A percentile compares a stretch with the other conserved stretches of the same genome.
phyloP scores from a whole-genome alignment of 2,797 vertebrate genomes.

The Anguilla megastoma region DNA sequence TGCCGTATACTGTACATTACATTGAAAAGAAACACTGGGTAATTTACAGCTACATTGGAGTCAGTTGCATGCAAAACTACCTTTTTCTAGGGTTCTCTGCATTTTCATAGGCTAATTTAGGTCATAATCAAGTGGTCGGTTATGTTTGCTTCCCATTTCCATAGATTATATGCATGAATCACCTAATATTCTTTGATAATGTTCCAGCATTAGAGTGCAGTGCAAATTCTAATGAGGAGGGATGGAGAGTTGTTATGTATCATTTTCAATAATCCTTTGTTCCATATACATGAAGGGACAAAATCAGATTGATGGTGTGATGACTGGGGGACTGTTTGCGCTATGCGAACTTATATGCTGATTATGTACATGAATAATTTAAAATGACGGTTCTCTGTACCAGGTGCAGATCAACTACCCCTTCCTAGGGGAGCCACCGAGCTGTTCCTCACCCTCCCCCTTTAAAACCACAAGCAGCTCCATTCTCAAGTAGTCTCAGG shows the following conservation, averaged over 20 bases:
- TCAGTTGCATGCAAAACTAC: background rate
- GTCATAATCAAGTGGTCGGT: constrained; percentile 18
- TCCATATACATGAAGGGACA: background rate
- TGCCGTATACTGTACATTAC: background rate
- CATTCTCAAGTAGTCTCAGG: background rate
- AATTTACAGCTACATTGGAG: background rate
- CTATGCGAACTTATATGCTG: background rate
- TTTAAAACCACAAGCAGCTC: background rate
- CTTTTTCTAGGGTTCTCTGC: background rate
- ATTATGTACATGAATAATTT: constrained; percentile 11
- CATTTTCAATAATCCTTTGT: constrained; percentile 19
- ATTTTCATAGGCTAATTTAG: constrained; percentile 18
- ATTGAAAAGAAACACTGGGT: background rate
- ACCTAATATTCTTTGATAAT: constrained; percentile 12
- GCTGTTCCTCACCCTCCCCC: background rate
- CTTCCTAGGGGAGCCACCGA: background rate
- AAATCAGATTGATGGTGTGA: background rate
- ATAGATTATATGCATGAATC: constrained; percentile 15
- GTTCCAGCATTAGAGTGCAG: background rate
- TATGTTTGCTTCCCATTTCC: constrained; percentile 1
- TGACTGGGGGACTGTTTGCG: background rate
- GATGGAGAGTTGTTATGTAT: constrained; percentile 7
- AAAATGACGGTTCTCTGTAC: constrained; percentile 13
- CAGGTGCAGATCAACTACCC: background rate
- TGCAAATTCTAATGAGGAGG: background rate